Conservation (phyloP, 2,113 vertebrate species). For the Rhagologus leucostigma region DNA sequence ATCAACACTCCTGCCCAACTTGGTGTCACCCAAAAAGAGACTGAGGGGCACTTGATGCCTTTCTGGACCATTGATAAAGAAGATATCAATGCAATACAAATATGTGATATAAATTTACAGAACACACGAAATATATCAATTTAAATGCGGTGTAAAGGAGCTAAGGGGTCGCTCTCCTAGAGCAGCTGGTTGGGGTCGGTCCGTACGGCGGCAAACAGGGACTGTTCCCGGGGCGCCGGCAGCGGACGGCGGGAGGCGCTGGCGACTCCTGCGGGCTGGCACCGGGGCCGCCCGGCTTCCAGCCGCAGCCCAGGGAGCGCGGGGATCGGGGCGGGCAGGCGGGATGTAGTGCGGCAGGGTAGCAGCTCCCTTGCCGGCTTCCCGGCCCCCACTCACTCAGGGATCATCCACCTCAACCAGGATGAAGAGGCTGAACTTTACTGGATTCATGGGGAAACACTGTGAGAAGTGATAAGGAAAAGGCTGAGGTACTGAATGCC, state of each 20-base stretch:
- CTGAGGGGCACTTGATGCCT: not conserved
- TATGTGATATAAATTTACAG: too few relatives aligned
- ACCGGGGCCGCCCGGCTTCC: accelerated
- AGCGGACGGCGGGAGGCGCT: not conserved
- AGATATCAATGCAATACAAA: not conserved
- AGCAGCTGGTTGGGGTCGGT: accelerated
- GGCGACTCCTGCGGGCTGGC: accelerated
- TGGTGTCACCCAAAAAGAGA: not conserved
- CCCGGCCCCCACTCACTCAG: not conserved
- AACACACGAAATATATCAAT: accelerated
- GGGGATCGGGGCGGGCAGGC: accelerated
- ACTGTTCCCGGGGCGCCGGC: not conserved
- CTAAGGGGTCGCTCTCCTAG: not conserved
- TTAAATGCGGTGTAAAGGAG: not conserved
- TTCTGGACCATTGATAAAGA: not conserved
- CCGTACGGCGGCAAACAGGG: accelerated
- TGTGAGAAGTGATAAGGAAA: not conserved
- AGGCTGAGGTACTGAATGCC: not conserved
- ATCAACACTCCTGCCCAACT: accelerated
- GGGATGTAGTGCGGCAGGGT: accelerated
- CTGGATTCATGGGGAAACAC: not conserved
- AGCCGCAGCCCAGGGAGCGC: accelerated
- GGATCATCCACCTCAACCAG: too few relatives aligned
- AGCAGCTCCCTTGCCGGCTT: accelerated
- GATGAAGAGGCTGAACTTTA: not conserved